phyloP scores from a whole-genome alignment of 2,888 invertebrate genomes.

The Pocota personata region DNA sequence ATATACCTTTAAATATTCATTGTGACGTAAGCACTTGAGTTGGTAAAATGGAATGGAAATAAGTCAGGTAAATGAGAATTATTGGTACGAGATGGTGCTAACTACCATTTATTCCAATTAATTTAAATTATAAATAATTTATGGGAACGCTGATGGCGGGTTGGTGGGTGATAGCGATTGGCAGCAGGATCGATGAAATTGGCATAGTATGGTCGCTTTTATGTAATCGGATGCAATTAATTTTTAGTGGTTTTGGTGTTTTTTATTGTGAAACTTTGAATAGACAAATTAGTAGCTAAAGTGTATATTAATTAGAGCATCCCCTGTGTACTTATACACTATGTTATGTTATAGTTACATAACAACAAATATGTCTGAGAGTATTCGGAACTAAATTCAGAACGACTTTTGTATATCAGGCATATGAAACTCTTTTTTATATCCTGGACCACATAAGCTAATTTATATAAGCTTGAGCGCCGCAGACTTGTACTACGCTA shows the following conservation, averaged over 20 bases:
- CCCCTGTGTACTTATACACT: too few species aligned
- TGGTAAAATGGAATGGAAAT: conserved; percentile 1
- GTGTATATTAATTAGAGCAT: conserved; percentile 1
- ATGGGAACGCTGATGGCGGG: background rate
- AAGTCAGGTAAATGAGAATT: conserved; percentile 10
- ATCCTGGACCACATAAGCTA: too few species aligned
- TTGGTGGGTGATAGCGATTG: background rate
- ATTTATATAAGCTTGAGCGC: too few species aligned
- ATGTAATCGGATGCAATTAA: conserved; percentile 14
- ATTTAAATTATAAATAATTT: conserved; percentile 45
- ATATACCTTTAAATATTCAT: conserved; percentile 52
- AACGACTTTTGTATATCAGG: too few species aligned
- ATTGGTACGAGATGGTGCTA: background rate
- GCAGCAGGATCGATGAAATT: background rate
- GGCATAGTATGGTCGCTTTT: conserved; percentile 9
- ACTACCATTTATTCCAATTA: conserved; percentile 43
- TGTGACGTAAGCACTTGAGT: conserved; percentile 8
- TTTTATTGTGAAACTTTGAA: background rate
- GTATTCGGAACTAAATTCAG: too few species aligned
- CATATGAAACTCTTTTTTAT: too few species aligned
- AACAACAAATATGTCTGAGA: too few species aligned
- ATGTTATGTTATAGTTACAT: too few species aligned
- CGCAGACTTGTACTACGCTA: too few species aligned
- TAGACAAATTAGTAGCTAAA: background rate
- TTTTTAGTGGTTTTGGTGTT: background rate